Base-by-base conservation (phyloP, 2,113 vertebrate genomes). In the Leptodactylus fuscus region DNA sequence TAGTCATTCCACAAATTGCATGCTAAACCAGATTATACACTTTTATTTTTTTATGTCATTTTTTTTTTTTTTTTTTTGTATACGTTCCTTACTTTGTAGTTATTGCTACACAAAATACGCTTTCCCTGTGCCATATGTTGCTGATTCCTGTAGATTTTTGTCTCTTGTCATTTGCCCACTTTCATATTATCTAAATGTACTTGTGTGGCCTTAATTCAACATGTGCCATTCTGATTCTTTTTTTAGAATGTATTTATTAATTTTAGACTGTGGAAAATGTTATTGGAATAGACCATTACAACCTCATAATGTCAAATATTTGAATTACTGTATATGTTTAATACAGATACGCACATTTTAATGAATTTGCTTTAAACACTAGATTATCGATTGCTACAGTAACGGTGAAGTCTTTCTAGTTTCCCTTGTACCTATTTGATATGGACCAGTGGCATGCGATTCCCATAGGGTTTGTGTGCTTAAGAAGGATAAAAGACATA, bases 301-400 rank as follows among this genome's bases (percentile, higher is more conserved):
- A 75, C 15, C 41, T 75, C 38, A 20, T 81, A 65, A 81, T 20
- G 44, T 79, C 53, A 32, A 44, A 69, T 22, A 16, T 81, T 44
- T 80, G 32, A 55, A 38, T 55, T 2, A 16, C 22, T 29, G 15
- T 58, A 62, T 15, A 80, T 18, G 8, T 22, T 34, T 34, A 67
- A 36, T 22, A 29, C 20, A 75, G 18, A 9, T 16, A 29, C 44
- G 44, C 24, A 75, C 41, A 48, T 24, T 74, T 46, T 48, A 38
- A 48, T 27, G 12, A 16, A 7, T 12, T 71, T 46, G 36, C 16
- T 41, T 10, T 38, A 22, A 67, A 27, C 58, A 29, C 58, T 27
- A 27, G 6, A 70, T n/a, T 13, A 74, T 5, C n/a, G 11, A 8
- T 29, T 65, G 0, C 13, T 65, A 16, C 6, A 2, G 62, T 34